Base-by-base conservation (phyloP, 2,888 invertebrate genomes). In the Escarpia spicata region DNA sequence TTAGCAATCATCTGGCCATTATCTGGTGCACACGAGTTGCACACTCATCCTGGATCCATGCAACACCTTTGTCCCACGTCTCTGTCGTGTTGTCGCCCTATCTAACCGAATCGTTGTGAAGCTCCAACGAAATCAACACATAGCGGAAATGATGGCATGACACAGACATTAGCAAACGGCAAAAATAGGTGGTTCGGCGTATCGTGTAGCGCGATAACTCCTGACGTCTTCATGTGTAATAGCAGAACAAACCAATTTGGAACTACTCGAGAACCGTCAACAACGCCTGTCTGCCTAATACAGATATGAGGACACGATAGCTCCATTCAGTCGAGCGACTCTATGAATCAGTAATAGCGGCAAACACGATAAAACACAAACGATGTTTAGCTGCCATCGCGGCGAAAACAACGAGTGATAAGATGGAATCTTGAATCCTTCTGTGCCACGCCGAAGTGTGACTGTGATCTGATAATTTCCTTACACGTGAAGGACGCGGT, bases 331-430 rank as follows among this genome's bases (percentile, higher is more conserved):
- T 75, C 26, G 75, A 75, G 52, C 52, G 52, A 52, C 52, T 52
- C 52, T 52, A 9, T 52, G 52, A 12, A 52, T 52, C 4, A 15
- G 9, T 15, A 52, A 9, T 52, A 75, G 19, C 75, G 75, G n/a
- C 75, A 26, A 75, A 75, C 75, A 75, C 75, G 75, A 75, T 75
- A 75, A 75, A 75, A 75, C 75, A 26, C 19, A 75, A 75, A 75
- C 75, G 75, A 75, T 75, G 75, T 75, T 75, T 75, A 75, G 75
- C 75, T 75, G 75, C 75, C 75, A 75, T n/a, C n/a, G 75, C 75
- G 75, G 75, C 75, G 75, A 75, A 75, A 26, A 75, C 75, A 75
- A 26, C 75, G 75, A 26, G 75, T 75, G 75, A 75, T 75, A 75
- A 75, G 75, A 75, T 75, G 26, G n/a, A 75, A 75, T 75, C 75